Conservation (phyloP, 2,888 invertebrate genomes). For the Eurois occulta region DNA sequence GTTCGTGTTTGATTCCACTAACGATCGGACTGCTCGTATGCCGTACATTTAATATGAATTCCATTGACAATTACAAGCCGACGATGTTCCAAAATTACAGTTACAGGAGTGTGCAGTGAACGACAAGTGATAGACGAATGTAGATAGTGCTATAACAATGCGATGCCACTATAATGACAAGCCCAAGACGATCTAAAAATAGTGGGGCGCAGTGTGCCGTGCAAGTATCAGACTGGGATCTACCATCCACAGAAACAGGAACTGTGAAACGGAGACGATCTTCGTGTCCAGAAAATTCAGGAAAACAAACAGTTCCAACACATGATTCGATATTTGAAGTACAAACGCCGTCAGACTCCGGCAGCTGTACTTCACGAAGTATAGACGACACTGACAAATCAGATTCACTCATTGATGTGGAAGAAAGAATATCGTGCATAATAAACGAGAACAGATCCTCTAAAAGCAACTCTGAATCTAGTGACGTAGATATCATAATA, state of each 20-base stretch:
- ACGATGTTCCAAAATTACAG: constrained; percentile 76
- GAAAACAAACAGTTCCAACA: constrained; percentile 69
- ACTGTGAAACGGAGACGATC: constrained; percentile 93
- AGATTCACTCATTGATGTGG: constrained; percentile 84
- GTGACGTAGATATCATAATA: constrained; percentile 85
- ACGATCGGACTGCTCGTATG: constrained; percentile 74
- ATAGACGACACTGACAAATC: constrained; percentile 82
- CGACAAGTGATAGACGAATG: constrained; percentile 54
- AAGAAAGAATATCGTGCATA: constrained; percentile 88
- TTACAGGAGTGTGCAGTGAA: constrained; percentile 49
- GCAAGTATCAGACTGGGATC: constrained; percentile 92
- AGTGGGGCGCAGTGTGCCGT: constrained; percentile 82
- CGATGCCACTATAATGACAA: constrained; percentile 86
- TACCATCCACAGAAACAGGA: constrained; percentile 93
- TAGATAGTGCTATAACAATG: constrained; percentile 77
- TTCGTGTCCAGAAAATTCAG: constrained; percentile 87
- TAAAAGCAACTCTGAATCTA: constrained; percentile 86
- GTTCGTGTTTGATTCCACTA: constrained; percentile 84
- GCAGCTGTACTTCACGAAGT: constrained; percentile 84
- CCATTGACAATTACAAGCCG: constrained; percentile 67
- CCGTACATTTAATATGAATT: constrained; percentile 64
- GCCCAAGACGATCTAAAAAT: constrained; percentile 88
- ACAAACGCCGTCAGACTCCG: constrained; percentile 86
- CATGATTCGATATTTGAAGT: constrained; percentile 83
- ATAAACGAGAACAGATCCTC: constrained; percentile 88